Base-by-base conservation (phyloP, 2,888 invertebrate genomes). In the Temnothorax ravouxi region DNA sequence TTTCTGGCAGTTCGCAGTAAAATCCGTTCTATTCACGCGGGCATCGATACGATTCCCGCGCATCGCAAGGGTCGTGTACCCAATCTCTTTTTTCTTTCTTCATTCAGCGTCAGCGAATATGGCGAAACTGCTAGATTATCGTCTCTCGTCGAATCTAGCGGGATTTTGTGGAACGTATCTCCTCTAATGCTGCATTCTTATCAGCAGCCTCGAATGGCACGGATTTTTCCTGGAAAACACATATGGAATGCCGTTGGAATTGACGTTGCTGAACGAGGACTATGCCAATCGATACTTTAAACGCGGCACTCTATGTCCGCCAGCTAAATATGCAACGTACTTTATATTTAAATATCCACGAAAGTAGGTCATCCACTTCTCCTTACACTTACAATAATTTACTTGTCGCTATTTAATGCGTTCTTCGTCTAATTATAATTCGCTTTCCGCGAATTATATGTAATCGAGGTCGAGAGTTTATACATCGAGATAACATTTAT, bases 201-300 rank as follows among this genome's bases (percentile, higher is more conserved):
- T 29, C 54, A 18, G 38, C 13, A 18, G 38, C 8, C 44, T 38
- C 79, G 59, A 59, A 71, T 80, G 29, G 18, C 34, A 4, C 11
- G 18, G 44, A 71, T 71, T 80, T 80, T 80, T 71, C 59, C 38
- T 47, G 25, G 59, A 21, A 80, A 79, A 38, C 47, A 5, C 41
- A 13, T 59, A 71, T 59, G 41, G 38, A 71, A 38, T 34, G 79
- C 13, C 41, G 15, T 41, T 66, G 47, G 47, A 79, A 71, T 71
- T 41, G 79, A 79, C 47, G 34, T 56, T 18, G 18, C 47, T 47
- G 38, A 80, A 80, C n/a, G 59, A 59, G 71, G 79, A 80, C 71
- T 71, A 80, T 61, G 71, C 6, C 72, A 59, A 80, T 80, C 79
- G 59, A 80, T 80, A 80, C 47, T 71, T 71, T 47, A 50, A 80